Evolutionary conservation across 2,888 invertebrate genomes (phyloP).

Genomic region (Mythimna ferrago): DNA sequence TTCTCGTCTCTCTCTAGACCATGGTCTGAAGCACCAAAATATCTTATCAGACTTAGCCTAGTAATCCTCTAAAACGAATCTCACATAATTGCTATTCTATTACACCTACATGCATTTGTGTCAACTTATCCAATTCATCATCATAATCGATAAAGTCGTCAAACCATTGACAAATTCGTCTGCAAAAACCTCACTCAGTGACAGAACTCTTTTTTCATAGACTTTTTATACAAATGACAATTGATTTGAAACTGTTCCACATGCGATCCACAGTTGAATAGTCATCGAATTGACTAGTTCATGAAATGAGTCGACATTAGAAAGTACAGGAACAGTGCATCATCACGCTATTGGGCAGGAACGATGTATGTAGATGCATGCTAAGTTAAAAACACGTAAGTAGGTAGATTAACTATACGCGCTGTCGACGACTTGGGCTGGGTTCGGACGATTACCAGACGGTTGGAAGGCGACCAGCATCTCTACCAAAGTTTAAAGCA

Average conservation of each 20-base stretch:
- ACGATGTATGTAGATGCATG: slow-evolving; percentile 9
- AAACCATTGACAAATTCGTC: slow-evolving; percentile 1
- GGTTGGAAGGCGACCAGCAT: too few relatives aligned
- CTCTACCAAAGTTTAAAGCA: too few relatives aligned
- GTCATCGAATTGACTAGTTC: neutral
- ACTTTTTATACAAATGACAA: slow-evolving; percentile 16
- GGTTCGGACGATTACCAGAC: too few relatives aligned
- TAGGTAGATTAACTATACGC: too few relatives aligned
- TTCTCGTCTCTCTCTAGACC: too few relatives aligned
- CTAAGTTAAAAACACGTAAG: neutral
- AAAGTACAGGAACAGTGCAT: slow-evolving; percentile 40
- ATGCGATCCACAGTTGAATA: slow-evolving; percentile 35
- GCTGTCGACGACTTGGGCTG: too few relatives aligned
- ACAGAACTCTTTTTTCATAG: neutral
- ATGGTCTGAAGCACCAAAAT: too few relatives aligned
- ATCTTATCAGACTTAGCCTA: too few relatives aligned
- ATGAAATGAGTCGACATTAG: slow-evolving; percentile 30
- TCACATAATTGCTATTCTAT: too few relatives aligned
- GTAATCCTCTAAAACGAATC: too few relatives aligned
- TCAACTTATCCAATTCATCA: neutral
- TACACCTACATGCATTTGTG: too few relatives aligned
- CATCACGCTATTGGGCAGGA: slow-evolving; percentile 31
- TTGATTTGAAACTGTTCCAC: neutral
- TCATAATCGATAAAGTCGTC: neutral
- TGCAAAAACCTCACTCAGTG: neutral